Percentiles rank a stretch among this genome's conserved stretches.
Evolutionary conservation across 2,888 invertebrate genomes (phyloP).

Genomic region (Apodemia duryi): DNA sequence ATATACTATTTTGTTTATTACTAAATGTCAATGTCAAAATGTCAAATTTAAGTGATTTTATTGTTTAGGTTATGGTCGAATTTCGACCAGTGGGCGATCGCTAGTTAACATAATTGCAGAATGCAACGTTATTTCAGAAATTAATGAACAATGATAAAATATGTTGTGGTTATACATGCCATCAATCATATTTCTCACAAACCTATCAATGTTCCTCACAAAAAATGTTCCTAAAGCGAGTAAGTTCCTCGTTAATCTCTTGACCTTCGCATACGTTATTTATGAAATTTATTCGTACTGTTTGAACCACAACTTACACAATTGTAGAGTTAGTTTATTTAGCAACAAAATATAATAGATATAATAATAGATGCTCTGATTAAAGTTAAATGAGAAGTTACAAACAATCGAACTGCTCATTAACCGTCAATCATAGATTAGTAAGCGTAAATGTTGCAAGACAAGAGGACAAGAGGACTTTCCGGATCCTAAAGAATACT

Average conservation of each 20-base stretch:
- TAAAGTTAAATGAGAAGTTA: no score
- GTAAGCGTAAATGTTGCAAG: no score
- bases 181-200: neutral
- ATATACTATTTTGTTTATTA: no score
- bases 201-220: neutral
- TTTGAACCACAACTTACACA: neutral
- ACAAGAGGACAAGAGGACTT: no score
- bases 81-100: no score
- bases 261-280: neutral
- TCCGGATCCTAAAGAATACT: no score
- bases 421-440: no score
- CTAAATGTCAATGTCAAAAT: no score
- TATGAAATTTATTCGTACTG: neutral
- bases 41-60: no score
- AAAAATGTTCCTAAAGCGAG: neutral
- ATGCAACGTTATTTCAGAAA: neutral
- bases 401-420: no score
- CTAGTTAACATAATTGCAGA: neutral
- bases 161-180: neutral
- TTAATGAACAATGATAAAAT: neutral
- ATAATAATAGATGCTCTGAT: conserved; percentile 7
- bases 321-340: neutral
- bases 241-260: neutral
- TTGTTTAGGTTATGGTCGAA: no score
- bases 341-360: neutral